Percentiles rank a stretch among this genome's conserved stretches.
These are phyloP conservation scores for Habroteleia sp. DNA, from an alignment of 2,888 invertebrate genomes.

Conservation along the genomic window DNA sequence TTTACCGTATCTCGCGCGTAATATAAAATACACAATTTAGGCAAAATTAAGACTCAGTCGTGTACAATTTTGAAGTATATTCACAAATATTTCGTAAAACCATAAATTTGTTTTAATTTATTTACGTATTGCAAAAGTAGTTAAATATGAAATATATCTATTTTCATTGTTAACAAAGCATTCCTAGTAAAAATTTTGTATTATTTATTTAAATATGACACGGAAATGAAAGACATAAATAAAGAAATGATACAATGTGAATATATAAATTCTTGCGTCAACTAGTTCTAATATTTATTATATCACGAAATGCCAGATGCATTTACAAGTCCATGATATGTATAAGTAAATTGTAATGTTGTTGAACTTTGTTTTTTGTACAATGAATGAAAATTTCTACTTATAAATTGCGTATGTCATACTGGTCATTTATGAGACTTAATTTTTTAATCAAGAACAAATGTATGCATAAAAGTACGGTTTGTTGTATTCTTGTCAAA, in stretches of 20 bases:
- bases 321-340: slow-evolving; percentile 61
- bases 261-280: slow-evolving; percentile 43
- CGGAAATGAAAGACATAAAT: neutral
- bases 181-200: slow-evolving; percentile 36
- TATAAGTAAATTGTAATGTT: slow-evolving; percentile 48
- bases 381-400: slow-evolving; percentile 45
- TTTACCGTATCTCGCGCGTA: slow-evolving; percentile 45
- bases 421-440: slow-evolving; percentile 36
- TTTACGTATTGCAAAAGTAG: no score
- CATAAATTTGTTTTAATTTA: no score
- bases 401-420: slow-evolving; percentile 35
- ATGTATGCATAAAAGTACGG: slow-evolving; percentile 72
- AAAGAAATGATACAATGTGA: slow-evolving; percentile 18
- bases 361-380: slow-evolving; percentile 51
- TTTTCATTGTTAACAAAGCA: no score
- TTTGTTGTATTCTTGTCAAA: slow-evolving; percentile 77
- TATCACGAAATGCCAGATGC: slow-evolving; percentile 57
- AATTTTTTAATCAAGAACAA: slow-evolving; percentile 67
- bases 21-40: slow-evolving; percentile 34
- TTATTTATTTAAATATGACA: slow-evolving; percentile 8
- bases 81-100: slow-evolving; percentile 24
- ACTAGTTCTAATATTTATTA: slow-evolving; percentile 51
- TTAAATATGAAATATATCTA: no score
- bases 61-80: slow-evolving; percentile 30
- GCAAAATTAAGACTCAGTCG: slow-evolving; percentile 29